Conservation (phyloP, 2,797 vertebrate species). For the Rhadinocentrus ornatus region DNA sequence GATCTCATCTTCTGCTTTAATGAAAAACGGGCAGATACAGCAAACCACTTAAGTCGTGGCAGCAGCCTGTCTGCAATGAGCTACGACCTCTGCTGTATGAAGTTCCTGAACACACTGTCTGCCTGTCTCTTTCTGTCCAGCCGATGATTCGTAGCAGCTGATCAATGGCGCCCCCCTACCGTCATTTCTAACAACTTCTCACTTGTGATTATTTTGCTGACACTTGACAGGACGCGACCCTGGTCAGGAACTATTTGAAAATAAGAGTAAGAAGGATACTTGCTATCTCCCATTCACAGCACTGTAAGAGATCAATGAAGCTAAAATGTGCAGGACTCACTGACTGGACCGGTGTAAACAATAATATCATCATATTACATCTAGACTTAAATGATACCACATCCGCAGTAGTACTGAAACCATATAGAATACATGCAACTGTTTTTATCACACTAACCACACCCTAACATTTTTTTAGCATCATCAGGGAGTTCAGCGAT, state of each 20-base stretch:
- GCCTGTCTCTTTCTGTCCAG: conserved; percentile 21
- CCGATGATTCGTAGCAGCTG: conserved; percentile 56
- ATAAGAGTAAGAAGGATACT: conserved; percentile 42
- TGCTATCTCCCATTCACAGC: conserved; percentile 27
- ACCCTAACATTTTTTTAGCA: conserved; percentile 8
- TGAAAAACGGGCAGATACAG: conserved; percentile 57
- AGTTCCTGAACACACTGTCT: conserved; percentile 30
- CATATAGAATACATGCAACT: background rate
- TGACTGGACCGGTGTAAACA: background rate
- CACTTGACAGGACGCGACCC: conserved; percentile 69
- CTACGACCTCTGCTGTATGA: conserved; percentile 19
- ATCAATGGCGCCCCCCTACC: conserved; percentile 60
- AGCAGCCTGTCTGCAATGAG: conserved; percentile 43
- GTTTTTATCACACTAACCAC: conserved; percentile 17
- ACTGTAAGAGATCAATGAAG: conserved; percentile 4
- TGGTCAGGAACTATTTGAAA: conserved; percentile 51
- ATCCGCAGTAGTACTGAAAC: background rate
- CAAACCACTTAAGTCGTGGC: conserved; percentile 40
- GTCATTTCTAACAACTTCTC: conserved; percentile 69
- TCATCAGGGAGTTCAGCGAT: conserved; percentile 4
- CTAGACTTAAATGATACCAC: background rate
- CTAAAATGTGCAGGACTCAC: background rate
- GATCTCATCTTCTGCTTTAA: conserved; percentile 64
- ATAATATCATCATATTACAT: background rate
- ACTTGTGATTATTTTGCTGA: conserved; percentile 69